Percentiles rank a stretch among this genome's conserved stretches.
These are phyloP conservation scores for Australoheros scitulus DNA, from an alignment of 2,113 vertebrate species.

Conservation along the genomic window DNA sequence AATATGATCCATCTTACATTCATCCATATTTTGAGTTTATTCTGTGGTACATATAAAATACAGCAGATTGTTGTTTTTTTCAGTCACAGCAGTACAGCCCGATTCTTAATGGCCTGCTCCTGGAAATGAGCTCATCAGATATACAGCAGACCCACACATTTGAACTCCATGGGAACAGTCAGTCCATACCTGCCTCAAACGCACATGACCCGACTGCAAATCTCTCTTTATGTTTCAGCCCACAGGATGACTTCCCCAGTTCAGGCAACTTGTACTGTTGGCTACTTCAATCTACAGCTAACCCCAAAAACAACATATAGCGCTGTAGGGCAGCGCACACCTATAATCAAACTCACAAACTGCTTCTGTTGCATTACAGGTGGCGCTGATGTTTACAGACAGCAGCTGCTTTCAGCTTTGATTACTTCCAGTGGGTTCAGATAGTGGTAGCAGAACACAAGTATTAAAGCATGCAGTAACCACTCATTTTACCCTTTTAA, in stretches of 20 bases:
- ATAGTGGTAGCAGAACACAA: not conserved
- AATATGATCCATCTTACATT: not conserved
- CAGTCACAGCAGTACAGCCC: not conserved
- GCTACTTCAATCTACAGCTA: not conserved
- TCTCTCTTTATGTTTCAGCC: not conserved
- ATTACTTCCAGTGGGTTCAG: not conserved
- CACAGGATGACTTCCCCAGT: not conserved
- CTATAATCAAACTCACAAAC: not conserved
- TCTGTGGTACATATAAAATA: not conserved
- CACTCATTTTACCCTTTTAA: not conserved
- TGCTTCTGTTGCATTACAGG: not conserved
- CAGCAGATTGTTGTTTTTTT: not conserved
- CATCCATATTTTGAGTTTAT: not conserved
- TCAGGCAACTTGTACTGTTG: not conserved
- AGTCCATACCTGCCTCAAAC: not conserved
- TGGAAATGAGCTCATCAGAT: conserved; percentile 1
- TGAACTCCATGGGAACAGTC: conserved; percentile 10
- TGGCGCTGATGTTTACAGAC: not conserved
- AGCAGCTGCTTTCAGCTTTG: not conserved
- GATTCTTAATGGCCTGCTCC: not conserved
- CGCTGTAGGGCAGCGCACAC: not conserved
- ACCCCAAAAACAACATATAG: not conserved
- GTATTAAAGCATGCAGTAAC: not conserved
- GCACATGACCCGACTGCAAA: not conserved
- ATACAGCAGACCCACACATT: conserved; percentile 19